Base-by-base conservation (phyloP, 2,113 vertebrate species). In the Dipodomys stephensi region DNA sequence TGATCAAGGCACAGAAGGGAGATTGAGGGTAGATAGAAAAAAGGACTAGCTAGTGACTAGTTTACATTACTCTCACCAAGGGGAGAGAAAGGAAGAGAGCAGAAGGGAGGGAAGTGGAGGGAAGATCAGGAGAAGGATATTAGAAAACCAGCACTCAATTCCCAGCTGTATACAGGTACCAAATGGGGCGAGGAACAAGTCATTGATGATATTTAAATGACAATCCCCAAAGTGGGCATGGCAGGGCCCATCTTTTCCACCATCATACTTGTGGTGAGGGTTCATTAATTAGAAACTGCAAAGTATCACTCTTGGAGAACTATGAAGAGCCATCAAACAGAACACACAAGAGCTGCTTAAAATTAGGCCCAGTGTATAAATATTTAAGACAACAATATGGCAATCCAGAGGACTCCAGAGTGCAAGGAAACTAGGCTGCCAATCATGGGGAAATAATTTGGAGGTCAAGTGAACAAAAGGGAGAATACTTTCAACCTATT, bases 191-290 rank as follows among this genome's bases (percentile, higher is more conserved):
- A 77, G 8, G 6, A 74, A n/a, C 19, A 84, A 91, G 12, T 74
- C 71, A 74, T 27, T 53, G 46, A 74, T 79, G 1, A 35, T 46
- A 76, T 85, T 83, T 86, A 28, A 94, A 90, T 79, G 69, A 88
- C 27, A 28, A 18, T 20, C 39, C 68, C 62, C 67, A 81, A 87
- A 57, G 30, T 32, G 22, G 20, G 39, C 39, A 19, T 23, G 74
- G 28, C 6, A 89, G 32, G 60, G 77, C 16, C 49, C 69, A 1
- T 64, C 28, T 12, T 86, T 57, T 78, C 76, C 68, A 60, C 67
- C 28, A 57, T 85, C 39, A 39, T 28, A 4, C 39, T 94, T 74
- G 49, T 15, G 74, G 1, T 88, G 76, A 84, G 49, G 46, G 67
- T 81, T 18, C 19, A 30, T 46, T 68, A 25, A 5, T 15, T 53